phyloP scores from a whole-genome alignment of 2,888 invertebrate genomes.

The Hartigia nigra region DNA sequence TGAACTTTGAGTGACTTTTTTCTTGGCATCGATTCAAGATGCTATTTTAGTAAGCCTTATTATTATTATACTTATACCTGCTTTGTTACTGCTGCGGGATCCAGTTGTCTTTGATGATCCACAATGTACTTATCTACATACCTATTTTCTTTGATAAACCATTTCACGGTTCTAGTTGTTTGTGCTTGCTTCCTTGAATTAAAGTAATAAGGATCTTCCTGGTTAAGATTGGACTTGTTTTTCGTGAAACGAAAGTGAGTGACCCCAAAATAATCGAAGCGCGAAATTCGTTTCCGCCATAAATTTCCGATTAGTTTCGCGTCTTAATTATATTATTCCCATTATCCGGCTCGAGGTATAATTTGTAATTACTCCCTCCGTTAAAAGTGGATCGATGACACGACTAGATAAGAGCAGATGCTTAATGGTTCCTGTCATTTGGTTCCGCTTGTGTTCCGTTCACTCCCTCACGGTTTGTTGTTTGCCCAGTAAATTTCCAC shows the following conservation, averaged over 20 bases:
- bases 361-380: background rate
- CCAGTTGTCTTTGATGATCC: background rate
- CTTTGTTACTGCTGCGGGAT: background rate
- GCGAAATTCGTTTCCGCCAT: background rate
- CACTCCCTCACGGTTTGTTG: conserved; percentile 22
- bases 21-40: too few relatives aligned
- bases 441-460: conserved; percentile 28
- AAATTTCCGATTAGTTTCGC: conserved; percentile 1
- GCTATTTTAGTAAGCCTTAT: background rate
- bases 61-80: background rate
- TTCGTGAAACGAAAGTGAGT: background rate
- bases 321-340: conserved; percentile 1
- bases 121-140: background rate
- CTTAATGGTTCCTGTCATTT: conserved; percentile 26
- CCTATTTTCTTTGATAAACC: background rate
- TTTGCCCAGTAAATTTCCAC: conserved; percentile 35
- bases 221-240: background rate
- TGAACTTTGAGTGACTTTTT: background rate
- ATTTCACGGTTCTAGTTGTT: background rate
- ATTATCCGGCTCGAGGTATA: background rate
- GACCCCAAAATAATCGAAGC: background rate
- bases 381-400: conserved; percentile 1
- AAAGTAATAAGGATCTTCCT: background rate
- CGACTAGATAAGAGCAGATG: conserved; percentile 5
- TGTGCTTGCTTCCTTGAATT: background rate